A percentile compares a stretch with the other conserved stretches of the same genome.
Evolutionary conservation across 2,888 invertebrate species (phyloP).

Genomic region (Leptopterna dolabrata): DNA sequence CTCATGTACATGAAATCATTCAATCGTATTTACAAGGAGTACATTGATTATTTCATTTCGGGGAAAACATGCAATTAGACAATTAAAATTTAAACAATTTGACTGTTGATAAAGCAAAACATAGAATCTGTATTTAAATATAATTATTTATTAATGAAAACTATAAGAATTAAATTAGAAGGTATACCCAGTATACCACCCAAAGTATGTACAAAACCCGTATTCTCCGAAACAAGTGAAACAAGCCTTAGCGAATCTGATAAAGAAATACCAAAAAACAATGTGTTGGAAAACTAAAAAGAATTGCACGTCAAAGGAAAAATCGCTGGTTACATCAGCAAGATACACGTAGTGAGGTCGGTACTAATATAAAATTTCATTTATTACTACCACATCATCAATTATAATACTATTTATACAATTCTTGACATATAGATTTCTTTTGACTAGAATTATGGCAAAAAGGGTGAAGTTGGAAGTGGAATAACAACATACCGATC

Average conservation of each 20-base stretch:
- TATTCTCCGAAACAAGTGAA: constrained; percentile 53
- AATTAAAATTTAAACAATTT: neutral
- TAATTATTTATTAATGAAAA: neutral
- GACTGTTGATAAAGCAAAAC: neutral
- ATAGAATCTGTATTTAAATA: neutral
- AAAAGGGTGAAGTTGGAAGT: neutral
- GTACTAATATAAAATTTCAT: constrained; percentile 3
- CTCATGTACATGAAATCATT: neutral
- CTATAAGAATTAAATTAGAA: neutral
- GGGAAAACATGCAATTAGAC: neutral
- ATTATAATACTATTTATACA: constrained; percentile 24
- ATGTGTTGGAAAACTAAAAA: neutral
- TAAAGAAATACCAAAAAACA: neutral
- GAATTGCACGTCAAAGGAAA: constrained; percentile 18
- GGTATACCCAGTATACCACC: neutral
- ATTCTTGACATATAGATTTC: constrained; percentile 19
- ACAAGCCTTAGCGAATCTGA: neutral
- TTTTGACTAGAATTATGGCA: constrained; percentile 22
- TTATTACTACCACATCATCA: neutral
- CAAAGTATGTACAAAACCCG: constrained; percentile 33
- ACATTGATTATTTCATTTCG: neutral
- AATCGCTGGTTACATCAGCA: neutral
- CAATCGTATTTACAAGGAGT: neutral
- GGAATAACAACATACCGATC: neutral
- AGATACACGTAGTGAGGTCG: neutral